Evolutionary conservation across 1,140 invertebrate species (phyloP), one percentile per base, ranked within the genome.

Genomic region (Whitmania pigra): DNA sequence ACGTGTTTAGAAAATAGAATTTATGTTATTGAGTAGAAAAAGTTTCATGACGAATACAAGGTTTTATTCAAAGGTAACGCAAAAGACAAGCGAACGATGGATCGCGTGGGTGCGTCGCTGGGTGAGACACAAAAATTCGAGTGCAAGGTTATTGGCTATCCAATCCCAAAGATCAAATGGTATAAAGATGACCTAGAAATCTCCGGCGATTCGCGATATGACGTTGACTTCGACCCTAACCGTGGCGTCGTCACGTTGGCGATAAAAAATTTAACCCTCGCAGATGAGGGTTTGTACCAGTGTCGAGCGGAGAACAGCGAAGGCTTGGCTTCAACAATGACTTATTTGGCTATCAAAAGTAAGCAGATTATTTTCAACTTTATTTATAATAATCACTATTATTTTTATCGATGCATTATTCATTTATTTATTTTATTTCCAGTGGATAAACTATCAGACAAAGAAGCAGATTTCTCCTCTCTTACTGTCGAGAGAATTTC

Each of bases 261-360:
- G 17, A 80, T 81, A 20, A 75, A 77, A 40, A 75, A 79, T 60
- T 75, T 80, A 43, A 75, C 74, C 31, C 73, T 75, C 9, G 68
- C 75, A 29, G 79, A 80, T 71, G 76, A 78, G 69, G 78, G 78
- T 53, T 74, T 73, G 29, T 79, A 77, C 71, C 75, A 75, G 20
- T 81, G 80, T 63, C 63, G 77, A 29, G 80, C 79, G 0, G 79
- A 80, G 69, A 81, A 81, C 71, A 77, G 77, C 20, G 78, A 80
- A 71, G 79, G 80, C 27, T 73, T 77, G 67, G 80, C 80, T 0
- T 75, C 78, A 9, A 81, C 80, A 5, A 76, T 79, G 4, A 78
- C 79, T 13, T 79, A 78, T 73, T 75, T 81, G 36, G 72, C 77
- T 57, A 77, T 81, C 66, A 77, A 75, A 78, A 74, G 79, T 80